Conservation (phyloP, 2,113 vertebrate genomes). For the Tetraodon nigroviridis region DNA sequence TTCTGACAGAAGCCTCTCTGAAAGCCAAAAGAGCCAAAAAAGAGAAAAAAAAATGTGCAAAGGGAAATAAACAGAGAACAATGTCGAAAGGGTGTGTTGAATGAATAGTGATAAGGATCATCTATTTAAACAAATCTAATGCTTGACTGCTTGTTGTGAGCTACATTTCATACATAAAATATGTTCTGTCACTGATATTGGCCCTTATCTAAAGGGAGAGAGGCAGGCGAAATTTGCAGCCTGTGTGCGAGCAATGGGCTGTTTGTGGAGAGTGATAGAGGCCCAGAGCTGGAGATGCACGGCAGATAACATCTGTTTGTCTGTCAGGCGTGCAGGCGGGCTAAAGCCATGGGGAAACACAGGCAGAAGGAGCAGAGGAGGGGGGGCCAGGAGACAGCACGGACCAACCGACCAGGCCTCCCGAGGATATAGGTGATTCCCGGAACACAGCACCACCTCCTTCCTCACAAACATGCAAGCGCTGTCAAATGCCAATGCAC, state of each 20-base stretch:
- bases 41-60: constrained; percentile 35
- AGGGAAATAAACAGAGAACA: constrained; percentile 71
- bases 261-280: constrained; percentile 85
- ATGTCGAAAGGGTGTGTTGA: constrained; percentile 76
- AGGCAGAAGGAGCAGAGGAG: constrained; percentile 32
- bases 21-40: constrained; percentile 52
- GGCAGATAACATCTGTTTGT: constrained; percentile 82
- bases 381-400: constrained; percentile 40
- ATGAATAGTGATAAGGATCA: constrained; percentile 88
- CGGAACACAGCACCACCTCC: constrained; percentile 25
- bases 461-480: constrained; percentile 44
- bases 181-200: constrained; percentile 94
- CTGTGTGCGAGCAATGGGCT: constrained; percentile 81
- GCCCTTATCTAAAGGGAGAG: constrained; percentile 91
- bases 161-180: constrained; percentile 98
- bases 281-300: constrained; percentile 79
- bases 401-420: constrained; percentile 55
- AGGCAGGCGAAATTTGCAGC: constrained; percentile 87
- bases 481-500: constrained; percentile 64
- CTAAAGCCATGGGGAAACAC: constrained; percentile 53
- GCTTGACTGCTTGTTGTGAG: constrained; percentile 92
- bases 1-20: constrained; percentile 55
- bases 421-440: constrained; percentile 64
- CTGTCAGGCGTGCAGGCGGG: constrained; percentile 73
- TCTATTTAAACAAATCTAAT: constrained; percentile 97